Base-by-base conservation (phyloP, 2,113 vertebrate species). In the Chaetodon auriga region DNA sequence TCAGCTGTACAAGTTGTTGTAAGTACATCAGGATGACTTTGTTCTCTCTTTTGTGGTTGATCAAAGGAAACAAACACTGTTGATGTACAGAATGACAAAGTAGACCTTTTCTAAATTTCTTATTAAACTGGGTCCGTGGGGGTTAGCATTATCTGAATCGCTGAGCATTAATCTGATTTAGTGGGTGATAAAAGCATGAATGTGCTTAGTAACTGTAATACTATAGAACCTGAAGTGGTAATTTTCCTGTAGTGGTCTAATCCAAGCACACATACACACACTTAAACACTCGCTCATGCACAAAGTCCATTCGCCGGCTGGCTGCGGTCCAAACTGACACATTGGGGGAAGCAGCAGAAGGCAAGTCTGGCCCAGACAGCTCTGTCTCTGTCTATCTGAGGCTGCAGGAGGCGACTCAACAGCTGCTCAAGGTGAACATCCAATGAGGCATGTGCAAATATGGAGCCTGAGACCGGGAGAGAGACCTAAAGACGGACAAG, bases 381-480 rank as follows among this genome's bases (percentile, higher is more conserved):
- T 90, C 78, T 43, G 65, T 90, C 86, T 88, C 82, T 66, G 78
- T 89, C 82, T 81, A 43, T 86, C 65, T 78, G 65, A 85, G 35
- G 70, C 90, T 81, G 78, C 81, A 69, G 82, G 92, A 73, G 80
- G 64, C 72, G 6, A 60, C 66, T 81, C 71, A 83, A 86, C 88
- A 91, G 87, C 84, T 90, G 92, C 80, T 88, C 83, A 87, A 87
- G 83, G 86, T 88, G 89, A 90, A 85, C 87, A 30, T 61, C 55
- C 66, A 84, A 87, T 87, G 78, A 87, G 73, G 83, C 82, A 58
- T 84, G 83, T 78, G 89, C 48, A 51, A 81, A 77, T 64, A 66
- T 21, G 36, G 55, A 76, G 75, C 49, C 25, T 0, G 25, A 75
- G 63, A 53, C 41, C 4, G 9, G 36, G 43, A 73, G 73, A 86